These are phyloP conservation scores for Aphelenchoides bicaudatus DNA, from an alignment of 2,888 invertebrate species.

Conservation along the genomic window DNA sequence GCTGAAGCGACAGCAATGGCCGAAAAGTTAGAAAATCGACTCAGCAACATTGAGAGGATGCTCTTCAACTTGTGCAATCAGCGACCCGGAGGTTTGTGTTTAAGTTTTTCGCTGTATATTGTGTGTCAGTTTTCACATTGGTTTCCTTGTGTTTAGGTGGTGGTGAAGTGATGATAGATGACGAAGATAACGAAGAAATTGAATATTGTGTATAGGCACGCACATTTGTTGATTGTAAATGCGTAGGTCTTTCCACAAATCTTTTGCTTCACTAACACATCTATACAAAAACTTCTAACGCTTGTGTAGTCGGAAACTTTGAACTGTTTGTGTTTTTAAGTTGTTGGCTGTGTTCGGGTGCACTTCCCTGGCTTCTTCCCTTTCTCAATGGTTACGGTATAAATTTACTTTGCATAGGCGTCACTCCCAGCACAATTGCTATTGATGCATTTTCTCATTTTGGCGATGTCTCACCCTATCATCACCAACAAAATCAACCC, in stretches of 20 bases:
- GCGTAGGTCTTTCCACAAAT: neutral
- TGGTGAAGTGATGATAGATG: neutral
- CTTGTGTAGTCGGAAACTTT: neutral
- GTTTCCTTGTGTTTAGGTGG: too few species aligned
- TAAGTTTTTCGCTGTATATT: neutral
- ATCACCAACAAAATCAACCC: too few species aligned
- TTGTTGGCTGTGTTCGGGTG: neutral
- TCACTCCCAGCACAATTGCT: slow-evolving; percentile 43
- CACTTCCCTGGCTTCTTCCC: neutral
- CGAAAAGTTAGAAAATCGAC: slow-evolving; percentile 15
- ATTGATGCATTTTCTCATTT: slow-evolving; percentile 28
- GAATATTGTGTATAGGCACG: slow-evolving; percentile 12
- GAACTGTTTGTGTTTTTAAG: neutral
- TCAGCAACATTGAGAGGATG: slow-evolving; percentile 21
- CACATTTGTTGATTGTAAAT: neutral
- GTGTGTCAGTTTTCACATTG: too few species aligned
- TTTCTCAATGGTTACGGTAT: neutral
- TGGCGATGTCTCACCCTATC: slow-evolving; percentile 20
- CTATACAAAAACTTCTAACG: neutral
- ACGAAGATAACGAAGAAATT: neutral
- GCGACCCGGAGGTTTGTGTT: slow-evolving; percentile 18
- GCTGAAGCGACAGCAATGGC: neutral
- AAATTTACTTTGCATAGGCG: slow-evolving; percentile 32
- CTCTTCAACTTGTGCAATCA: slow-evolving; percentile 18
- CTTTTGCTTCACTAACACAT: neutral